These are phyloP conservation scores for Pampusana beccarii DNA, from an alignment of 2,113 vertebrate species.

Conservation along the genomic window DNA sequence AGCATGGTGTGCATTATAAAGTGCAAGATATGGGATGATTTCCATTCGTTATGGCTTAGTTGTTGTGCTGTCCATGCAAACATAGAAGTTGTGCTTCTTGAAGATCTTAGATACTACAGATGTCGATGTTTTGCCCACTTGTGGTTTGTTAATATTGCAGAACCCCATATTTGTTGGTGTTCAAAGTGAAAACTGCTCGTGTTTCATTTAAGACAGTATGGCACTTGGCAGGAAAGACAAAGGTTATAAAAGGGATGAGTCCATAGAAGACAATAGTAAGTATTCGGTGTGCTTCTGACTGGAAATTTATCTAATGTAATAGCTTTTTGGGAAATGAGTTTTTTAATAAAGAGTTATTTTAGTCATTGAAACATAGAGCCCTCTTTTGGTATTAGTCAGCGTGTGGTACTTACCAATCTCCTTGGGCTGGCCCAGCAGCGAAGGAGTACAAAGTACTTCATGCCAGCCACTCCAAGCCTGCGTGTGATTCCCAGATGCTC, in stretches of 20 bases:
- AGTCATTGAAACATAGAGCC: background rate
- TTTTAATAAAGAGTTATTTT: conserved; percentile 16
- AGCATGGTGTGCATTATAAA: background rate
- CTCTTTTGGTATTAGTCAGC: background rate
- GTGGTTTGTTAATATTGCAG: background rate
- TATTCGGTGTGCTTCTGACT: background rate
- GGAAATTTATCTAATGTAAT: background rate
- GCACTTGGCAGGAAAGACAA: background rate
- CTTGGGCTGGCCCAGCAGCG: background rate
- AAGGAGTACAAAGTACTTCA: background rate
- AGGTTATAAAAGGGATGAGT: background rate
- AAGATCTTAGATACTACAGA: background rate
- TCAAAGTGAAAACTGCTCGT: background rate
- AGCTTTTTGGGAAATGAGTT: background rate
- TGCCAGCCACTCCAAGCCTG: background rate
- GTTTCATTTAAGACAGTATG: background rate
- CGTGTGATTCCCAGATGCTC: background rate
- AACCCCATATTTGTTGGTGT: background rate
- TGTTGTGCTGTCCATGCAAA: background rate
- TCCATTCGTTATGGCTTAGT: background rate
- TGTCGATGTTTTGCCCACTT: background rate
- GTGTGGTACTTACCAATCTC: background rate
- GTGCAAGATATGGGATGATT: background rate
- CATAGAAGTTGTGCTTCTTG: background rate
- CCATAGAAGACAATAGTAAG: background rate